Percentiles rank a stretch among this genome's conserved stretches.
These are phyloP conservation scores for Lysandra bellargus DNA, from an alignment of 2,888 invertebrate genomes.

Conservation along the genomic window DNA sequence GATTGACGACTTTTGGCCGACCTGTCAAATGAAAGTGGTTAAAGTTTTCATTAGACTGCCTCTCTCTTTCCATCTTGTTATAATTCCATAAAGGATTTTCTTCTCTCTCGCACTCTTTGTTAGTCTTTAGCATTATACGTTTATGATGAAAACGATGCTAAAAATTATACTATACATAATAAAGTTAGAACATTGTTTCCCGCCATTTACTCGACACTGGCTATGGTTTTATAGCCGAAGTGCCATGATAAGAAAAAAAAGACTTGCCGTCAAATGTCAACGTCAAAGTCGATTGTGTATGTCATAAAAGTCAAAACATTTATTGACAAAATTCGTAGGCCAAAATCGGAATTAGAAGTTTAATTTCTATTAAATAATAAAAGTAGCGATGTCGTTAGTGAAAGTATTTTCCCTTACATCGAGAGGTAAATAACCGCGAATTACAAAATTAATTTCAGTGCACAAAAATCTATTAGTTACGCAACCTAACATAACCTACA, in stretches of 20 bases:
- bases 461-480: constrained; percentile 22
- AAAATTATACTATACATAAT: neutral
- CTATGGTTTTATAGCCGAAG: neutral
- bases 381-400: constrained; percentile 29
- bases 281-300: neutral
- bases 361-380: neutral
- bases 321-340: neutral
- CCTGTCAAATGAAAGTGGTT: no score
- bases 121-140: no score
- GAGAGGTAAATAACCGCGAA: constrained; percentile 23
- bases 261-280: neutral
- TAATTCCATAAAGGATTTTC: no score
- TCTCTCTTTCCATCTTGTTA: no score
- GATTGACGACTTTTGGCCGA: no score
- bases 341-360: neutral
- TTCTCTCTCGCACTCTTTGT: no score
- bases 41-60: no score
- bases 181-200: neutral
- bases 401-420: constrained; percentile 32
- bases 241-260: neutral
- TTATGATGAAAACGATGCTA: no score
- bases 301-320: constrained; percentile 7
- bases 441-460: neutral
- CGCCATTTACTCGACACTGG: neutral
- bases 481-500: constrained; percentile 31